Percentiles rank a stretch among this genome's conserved stretches.
These are phyloP conservation scores for Pseudomugil gertrudae DNA, from an alignment of 2,797 vertebrate species.

Conservation along the genomic window DNA sequence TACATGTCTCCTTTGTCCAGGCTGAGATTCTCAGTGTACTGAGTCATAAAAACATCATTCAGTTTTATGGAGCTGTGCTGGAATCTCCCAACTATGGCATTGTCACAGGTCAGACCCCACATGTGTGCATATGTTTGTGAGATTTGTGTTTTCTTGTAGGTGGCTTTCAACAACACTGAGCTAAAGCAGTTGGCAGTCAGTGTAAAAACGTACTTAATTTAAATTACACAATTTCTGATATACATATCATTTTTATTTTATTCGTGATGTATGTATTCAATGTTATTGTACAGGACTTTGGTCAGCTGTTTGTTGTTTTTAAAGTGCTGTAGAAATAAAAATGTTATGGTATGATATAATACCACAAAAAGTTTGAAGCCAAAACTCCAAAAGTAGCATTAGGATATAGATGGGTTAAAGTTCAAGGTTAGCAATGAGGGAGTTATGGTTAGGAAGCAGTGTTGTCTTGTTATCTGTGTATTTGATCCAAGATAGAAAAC, in stretches of 20 bases:
- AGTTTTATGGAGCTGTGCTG: slow-evolving; percentile 97
- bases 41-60: slow-evolving; percentile 99
- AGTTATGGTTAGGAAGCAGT: not conserved
- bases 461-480: slow-evolving; percentile 23
- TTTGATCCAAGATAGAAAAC: slow-evolving; percentile 22
- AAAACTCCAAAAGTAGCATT: not conserved
- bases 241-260: too few species aligned
- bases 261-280: too few species aligned
- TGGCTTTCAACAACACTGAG: slow-evolving; percentile 7
- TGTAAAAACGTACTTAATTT: too few species aligned
- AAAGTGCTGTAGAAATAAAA: too few species aligned
- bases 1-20: slow-evolving; percentile 70
- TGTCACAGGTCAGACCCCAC: slow-evolving; percentile 90
- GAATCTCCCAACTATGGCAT: slow-evolving; percentile 98
- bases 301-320: too few species aligned
- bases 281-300: too few species aligned
- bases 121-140: slow-evolving; percentile 26
- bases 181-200: not conserved
- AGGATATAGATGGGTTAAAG: slow-evolving; percentile 3
- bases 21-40: slow-evolving; percentile 98
- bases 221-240: too few species aligned
- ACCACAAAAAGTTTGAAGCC: not conserved
- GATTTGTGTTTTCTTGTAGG: slow-evolving; percentile 20
- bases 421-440: not conserved
- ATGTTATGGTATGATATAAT: too few species aligned